A percentile compares a stretch with the other conserved stretches of the same genome.
phyloP scores from a whole-genome alignment of 1,140 invertebrate genomes.

The Sminthurinus signatus region DNA sequence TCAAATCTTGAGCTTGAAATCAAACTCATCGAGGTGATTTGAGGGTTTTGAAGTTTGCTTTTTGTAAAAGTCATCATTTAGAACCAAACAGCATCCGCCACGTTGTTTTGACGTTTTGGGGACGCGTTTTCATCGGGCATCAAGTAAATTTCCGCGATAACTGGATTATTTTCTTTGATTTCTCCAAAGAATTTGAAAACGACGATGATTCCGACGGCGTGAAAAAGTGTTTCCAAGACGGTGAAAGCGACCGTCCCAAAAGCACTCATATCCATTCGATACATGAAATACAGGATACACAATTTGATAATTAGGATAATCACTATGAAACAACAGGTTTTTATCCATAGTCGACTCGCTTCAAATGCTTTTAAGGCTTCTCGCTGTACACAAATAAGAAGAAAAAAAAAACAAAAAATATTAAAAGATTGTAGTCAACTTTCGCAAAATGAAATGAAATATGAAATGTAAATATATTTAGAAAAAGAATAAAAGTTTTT shows the following conservation, averaged over 20 bases:
- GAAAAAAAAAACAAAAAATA: not conserved
- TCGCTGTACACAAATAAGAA: conserved; percentile 7
- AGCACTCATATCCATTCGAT: conserved; percentile 6
- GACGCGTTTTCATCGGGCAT: not conserved
- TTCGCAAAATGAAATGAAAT: no score
- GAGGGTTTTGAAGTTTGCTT: no score
- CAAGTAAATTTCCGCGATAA: conserved; percentile 4
- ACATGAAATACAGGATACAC: conserved; percentile 8
- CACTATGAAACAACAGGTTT: not conserved
- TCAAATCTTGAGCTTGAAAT: no score
- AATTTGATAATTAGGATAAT: conserved; percentile 4
- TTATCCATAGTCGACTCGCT: not conserved
- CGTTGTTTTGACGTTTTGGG: not conserved
- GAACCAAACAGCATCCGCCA: conserved; percentile 13
- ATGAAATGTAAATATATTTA: no score
- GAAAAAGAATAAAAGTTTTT: not conserved
- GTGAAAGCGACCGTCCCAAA: not conserved
- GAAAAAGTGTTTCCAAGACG: not conserved
- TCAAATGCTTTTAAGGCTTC: conserved; percentile 16
- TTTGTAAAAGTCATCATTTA: no score
- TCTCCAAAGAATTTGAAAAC: conserved; percentile 8
- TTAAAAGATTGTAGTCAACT: not conserved
- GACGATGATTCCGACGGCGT: not conserved
- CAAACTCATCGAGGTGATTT: no score
- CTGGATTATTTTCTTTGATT: conserved; percentile 6